Conservation (phyloP, 2,888 invertebrate genomes). For the Eristalis tenax region DNA sequence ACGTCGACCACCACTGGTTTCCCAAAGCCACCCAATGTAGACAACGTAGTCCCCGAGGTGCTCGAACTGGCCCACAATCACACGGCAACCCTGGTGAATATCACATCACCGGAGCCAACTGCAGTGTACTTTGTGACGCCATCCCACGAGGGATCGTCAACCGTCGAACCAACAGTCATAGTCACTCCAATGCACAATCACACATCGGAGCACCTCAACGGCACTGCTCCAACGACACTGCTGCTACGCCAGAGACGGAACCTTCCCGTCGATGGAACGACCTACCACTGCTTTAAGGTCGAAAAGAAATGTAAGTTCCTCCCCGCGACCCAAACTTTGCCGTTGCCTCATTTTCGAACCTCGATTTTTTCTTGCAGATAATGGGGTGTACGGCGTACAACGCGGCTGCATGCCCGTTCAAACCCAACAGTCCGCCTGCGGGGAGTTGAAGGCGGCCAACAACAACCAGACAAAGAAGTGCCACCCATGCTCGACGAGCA, state of each 20-base stretch:
- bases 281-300: conserved; percentile 77
- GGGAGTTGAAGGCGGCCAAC: conserved; percentile 69
- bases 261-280: conserved; percentile 60
- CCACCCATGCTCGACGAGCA: conserved; percentile 75
- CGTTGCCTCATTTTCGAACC: not conserved
- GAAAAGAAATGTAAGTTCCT: conserved; percentile 74
- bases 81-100: not conserved
- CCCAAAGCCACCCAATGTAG: conserved; percentile 75
- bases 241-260: conserved; percentile 73
- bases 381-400: conserved; percentile 62
- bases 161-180: not conserved
- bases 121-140: conserved; percentile 36
- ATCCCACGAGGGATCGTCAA: not conserved
- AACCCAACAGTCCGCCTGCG: conserved; percentile 75
- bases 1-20: conserved; percentile 72
- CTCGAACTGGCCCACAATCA: conserved; percentile 12
- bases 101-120: not conserved
- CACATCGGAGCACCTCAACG: not conserved
- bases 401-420: conserved; percentile 78
- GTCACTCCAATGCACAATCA: not conserved
- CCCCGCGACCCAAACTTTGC: not conserved
- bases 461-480: conserved; percentile 73
- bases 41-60: conserved; percentile 18
- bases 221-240: conserved; percentile 41
- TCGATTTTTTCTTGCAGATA: conserved; percentile 31